A percentile compares a stretch with the other conserved stretches of the same genome.
These are phyloP conservation scores for Psix sp. DNA, from an alignment of 1,140 invertebrate genomes.

Conservation along the genomic window DNA sequence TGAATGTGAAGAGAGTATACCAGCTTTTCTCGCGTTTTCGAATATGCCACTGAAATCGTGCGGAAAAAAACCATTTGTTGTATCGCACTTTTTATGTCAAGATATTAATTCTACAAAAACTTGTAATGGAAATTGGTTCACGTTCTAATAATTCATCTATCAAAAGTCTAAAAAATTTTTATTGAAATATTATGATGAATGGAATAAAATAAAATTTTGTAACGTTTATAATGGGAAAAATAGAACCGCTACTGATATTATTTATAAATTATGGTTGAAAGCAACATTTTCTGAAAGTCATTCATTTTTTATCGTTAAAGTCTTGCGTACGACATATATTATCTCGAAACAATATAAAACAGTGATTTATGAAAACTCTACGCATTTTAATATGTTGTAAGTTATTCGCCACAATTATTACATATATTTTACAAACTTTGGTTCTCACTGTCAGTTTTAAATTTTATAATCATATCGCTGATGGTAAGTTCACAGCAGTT, in stretches of 20 bases:
- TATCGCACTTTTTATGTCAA: background rate
- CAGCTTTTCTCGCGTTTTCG: background rate
- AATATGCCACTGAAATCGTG: background rate
- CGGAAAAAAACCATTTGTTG: background rate
- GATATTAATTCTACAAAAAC: too few relatives aligned
- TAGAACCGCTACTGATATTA: too few relatives aligned
- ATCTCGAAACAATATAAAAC: constrained; percentile 52
- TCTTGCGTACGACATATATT: constrained; percentile 51
- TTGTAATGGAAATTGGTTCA: too few relatives aligned
- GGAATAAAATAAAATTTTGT: too few relatives aligned
- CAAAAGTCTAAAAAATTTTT: too few relatives aligned
- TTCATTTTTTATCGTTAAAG: too few relatives aligned
- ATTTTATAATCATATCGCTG: constrained; percentile 16
- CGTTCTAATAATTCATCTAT: too few relatives aligned
- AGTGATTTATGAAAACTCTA: constrained; percentile 49
- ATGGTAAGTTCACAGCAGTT: constrained; percentile 2
- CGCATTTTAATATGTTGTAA: constrained; percentile 21
- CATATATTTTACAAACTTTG: constrained; percentile 10
- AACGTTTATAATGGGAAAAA: too few relatives aligned
- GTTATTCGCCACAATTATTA: constrained; percentile 43
- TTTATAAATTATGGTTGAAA: too few relatives aligned
- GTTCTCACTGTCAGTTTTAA: constrained; percentile 9
- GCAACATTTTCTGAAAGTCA: too few relatives aligned
- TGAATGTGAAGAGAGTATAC: constrained; percentile 26
- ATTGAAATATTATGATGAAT: too few relatives aligned